Evolutionary conservation across 2,113 vertebrate species (phyloP), one percentile per base, ranked within the genome.

Genomic region (Myxocyprinus asiaticus): DNA sequence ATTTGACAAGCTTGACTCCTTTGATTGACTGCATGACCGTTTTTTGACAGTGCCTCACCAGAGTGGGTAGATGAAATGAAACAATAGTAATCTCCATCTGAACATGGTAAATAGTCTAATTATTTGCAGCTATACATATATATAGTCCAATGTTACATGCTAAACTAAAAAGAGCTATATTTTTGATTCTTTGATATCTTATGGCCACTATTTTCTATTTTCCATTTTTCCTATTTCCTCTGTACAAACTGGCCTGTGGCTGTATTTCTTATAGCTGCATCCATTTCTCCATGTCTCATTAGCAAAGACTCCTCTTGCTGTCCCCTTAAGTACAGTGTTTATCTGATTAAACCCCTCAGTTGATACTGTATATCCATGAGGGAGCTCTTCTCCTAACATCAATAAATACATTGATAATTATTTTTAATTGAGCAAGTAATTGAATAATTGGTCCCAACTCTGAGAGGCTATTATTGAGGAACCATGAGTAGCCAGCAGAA

Each of bases 391-490:
- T 62, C 44, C 69, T 78, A 71, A 67, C 53, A 59, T 81, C 84
- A 78, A 82, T 78, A 81, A 80, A 63, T 78, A 67, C 71, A 78
- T 68, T 3, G 43, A 83, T 81, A 81, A 83, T 83, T 81, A 78
- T 80, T 83, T 79, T 80, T 81, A 70, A 85, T 71, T 81, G 69
- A 82, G 73, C 76, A 77, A 80, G 77, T 85, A 83, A 83, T 83
- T 75, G 51, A 82, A 83, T 85, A 78, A 83, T 81, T 66, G 44
- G 53, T 78, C 59, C 10, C 67, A 65, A 53, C 43, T 72, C 4
- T 10, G 61, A n/a, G 33, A 43, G 12, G n/a, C 73, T n/a, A 10
- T 74, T 81, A 83, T 73, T 70, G 47, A 69, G 58, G 47, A 65
- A 58, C 71, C 10, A 15, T 71, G 50, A 80, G 80, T 33, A 48